Conservation (phyloP, 1,140 invertebrate genomes). For the Tribolium castaneum region DNA sequence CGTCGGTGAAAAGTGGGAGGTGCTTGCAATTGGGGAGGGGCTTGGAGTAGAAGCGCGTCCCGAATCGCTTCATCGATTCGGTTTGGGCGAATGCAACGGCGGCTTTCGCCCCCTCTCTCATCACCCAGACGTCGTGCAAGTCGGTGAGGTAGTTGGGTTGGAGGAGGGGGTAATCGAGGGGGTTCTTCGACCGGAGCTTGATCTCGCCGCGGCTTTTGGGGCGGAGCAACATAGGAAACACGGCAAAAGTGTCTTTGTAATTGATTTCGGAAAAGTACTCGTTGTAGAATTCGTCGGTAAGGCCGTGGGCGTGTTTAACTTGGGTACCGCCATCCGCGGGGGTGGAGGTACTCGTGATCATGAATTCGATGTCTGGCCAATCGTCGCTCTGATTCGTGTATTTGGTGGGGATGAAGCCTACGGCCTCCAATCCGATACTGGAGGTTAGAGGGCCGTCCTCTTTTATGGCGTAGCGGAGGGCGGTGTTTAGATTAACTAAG, state of each 20-base stretch:
- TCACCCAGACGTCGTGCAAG: conserved; percentile 80
- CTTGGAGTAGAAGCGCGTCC: conserved; percentile 77
- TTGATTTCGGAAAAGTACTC: conserved; percentile 77
- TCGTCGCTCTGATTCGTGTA: conserved; percentile 85
- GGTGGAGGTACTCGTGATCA: conserved; percentile 84
- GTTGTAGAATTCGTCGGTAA: conserved; percentile 83
- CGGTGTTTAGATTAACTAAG: conserved; percentile 81
- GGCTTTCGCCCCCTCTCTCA: conserved; percentile 87
- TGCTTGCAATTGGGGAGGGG: conserved; percentile 84
- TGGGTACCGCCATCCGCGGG: conserved; percentile 80
- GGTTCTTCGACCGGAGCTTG: conserved; percentile 80
- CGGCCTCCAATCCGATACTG: conserved; percentile 84
- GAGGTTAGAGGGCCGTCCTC: conserved; percentile 86
- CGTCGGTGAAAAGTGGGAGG: conserved; percentile 79
- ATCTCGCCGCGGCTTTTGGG: conserved; percentile 87
- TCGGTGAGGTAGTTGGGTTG: conserved; percentile 91
- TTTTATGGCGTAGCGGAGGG: conserved; percentile 78
- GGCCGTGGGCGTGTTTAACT: conserved; percentile 81
- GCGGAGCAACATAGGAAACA: conserved; percentile 88
- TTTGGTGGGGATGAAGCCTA: conserved; percentile 88
- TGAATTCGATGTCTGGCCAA: conserved; percentile 92
- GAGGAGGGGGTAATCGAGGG: conserved; percentile 85
- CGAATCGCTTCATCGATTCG: conserved; percentile 77
- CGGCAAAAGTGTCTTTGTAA: conserved; percentile 79
- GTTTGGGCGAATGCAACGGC: conserved; percentile 83